Percentiles rank a stretch among this genome's conserved stretches.
Conservation (phyloP, 2,888 invertebrate genomes). For the Trisateles emortualis region DNA sequence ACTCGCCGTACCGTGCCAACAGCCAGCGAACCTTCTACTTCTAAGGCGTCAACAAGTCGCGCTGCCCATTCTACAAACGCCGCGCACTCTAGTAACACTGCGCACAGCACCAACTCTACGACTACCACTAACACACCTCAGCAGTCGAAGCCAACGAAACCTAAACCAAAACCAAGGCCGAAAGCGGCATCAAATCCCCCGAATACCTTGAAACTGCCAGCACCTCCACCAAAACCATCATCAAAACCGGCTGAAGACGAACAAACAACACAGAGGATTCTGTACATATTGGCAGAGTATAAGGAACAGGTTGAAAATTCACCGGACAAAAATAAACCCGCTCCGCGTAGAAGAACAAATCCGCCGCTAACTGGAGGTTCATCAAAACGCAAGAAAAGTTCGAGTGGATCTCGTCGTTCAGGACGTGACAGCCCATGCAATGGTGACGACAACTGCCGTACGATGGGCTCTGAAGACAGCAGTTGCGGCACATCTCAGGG, state of each 20-base stretch:
- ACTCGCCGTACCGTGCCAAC: constrained; percentile 67
- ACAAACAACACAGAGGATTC: constrained; percentile 92
- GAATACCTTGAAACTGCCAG: constrained; percentile 88
- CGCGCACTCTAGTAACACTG: background rate
- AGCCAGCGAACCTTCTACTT: constrained; percentile 63
- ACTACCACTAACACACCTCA: background rate
- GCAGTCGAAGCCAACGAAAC: constrained; percentile 63
- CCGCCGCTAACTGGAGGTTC: constrained; percentile 90
- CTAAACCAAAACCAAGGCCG: constrained; percentile 84
- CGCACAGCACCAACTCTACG: background rate
- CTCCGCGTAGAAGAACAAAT: constrained; percentile 91
- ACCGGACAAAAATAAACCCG: constrained; percentile 94
- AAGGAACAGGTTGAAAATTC: constrained; percentile 93
- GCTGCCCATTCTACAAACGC: background rate
- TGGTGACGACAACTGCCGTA: constrained; percentile 89
- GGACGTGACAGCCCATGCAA: constrained; percentile 87
- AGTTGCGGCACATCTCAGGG: constrained; percentile 90
- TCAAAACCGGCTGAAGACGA: constrained; percentile 92
- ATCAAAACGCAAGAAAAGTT: constrained; percentile 90
- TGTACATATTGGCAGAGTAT: constrained; percentile 93
- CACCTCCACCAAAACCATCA: constrained; percentile 86
- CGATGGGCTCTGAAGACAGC: constrained; percentile 92
- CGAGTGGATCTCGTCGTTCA: constrained; percentile 86
- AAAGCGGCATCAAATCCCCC: constrained; percentile 86
- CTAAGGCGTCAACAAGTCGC: constrained; percentile 47